Conservation (phyloP, 23 tunicate species). For the Aplidium turbinatum region DNA sequence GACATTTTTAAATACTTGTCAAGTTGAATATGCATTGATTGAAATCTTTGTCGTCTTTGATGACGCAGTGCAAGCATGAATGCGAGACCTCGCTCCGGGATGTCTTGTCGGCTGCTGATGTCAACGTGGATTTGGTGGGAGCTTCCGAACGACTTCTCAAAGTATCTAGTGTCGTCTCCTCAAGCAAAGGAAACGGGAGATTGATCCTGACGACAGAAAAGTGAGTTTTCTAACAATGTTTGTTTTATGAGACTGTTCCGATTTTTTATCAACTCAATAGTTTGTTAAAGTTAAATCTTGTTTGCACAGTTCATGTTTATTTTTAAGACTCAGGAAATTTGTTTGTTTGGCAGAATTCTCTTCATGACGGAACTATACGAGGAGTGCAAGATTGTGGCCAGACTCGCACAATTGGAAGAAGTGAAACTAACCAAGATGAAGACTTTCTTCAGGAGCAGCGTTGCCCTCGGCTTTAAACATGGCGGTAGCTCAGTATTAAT, state of each 20-base stretch:
- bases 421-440: slow-evolving; percentile 61
- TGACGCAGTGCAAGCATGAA: slow-evolving; percentile 51
- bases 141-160: slow-evolving; percentile 55
- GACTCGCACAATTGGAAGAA: slow-evolving; percentile 37
- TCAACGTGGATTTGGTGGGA: slow-evolving; percentile 5
- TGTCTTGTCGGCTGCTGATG: neutral
- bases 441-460: slow-evolving; percentile 29
- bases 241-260: neutral
- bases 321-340: too few relatives aligned
- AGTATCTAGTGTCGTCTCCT: slow-evolving; percentile 58
- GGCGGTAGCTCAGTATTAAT: too few relatives aligned
- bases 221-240: slow-evolving; percentile 25
- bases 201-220: slow-evolving; percentile 67
- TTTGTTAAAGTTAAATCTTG: neutral
- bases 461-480: too few relatives aligned
- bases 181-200: slow-evolving; percentile 70
- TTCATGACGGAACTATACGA: slow-evolving; percentile 60
- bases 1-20: too few relatives aligned
- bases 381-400: slow-evolving; percentile 45
- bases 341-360: slow-evolving; percentile 37
- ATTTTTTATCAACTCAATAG: neutral
- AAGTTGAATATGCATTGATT: too few relatives aligned
- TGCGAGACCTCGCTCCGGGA: slow-evolving; percentile 47
- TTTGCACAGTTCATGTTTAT: neutral
- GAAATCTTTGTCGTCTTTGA: too few relatives aligned